Evolutionary conservation across 2,113 vertebrate species (phyloP).

Genomic region (Micronycteris hirsuta): DNA sequence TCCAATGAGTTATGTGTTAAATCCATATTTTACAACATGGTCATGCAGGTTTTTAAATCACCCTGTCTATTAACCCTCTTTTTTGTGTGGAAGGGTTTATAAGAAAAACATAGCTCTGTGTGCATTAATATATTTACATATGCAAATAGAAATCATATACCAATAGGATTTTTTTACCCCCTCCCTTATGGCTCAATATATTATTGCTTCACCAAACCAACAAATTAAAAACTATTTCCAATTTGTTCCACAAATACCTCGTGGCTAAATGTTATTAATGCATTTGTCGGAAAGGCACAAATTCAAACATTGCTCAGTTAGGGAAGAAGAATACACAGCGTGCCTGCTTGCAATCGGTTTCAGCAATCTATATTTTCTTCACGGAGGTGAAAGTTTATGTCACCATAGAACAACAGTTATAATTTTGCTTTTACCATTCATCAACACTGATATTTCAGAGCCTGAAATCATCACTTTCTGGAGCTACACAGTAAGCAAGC

Average conservation of each 20-base stretch:
- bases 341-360: conserved; percentile 78
- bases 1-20: conserved; percentile 61
- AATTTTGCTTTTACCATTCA: conserved; percentile 77
- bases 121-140: conserved; percentile 60
- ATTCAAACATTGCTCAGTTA: conserved; percentile 81
- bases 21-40: conserved; percentile 59
- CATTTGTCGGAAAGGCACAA: conserved; percentile 75
- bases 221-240: conserved; percentile 79
- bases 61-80: conserved; percentile 44
- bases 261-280: conserved; percentile 82
- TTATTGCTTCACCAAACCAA: conserved; percentile 76
- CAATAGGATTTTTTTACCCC: conserved; percentile 12
- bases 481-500: conserved; percentile 71
- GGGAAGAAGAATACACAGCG: conserved; percentile 74
- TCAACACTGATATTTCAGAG: conserved; percentile 77
- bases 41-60: conserved; percentile 41
- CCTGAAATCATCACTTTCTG: conserved; percentile 69
- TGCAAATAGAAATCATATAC: conserved; percentile 62
- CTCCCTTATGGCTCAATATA: conserved; percentile 46
- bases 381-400: conserved; percentile 79
- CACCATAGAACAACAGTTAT: conserved; percentile 72
- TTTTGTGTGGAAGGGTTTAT: neutral
- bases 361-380: conserved; percentile 80
- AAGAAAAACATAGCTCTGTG: neutral
- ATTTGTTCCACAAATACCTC: conserved; percentile 78